phyloP scores from a whole-genome alignment of 2,113 vertebrate genomes.

The Anthoscopus minutus region DNA sequence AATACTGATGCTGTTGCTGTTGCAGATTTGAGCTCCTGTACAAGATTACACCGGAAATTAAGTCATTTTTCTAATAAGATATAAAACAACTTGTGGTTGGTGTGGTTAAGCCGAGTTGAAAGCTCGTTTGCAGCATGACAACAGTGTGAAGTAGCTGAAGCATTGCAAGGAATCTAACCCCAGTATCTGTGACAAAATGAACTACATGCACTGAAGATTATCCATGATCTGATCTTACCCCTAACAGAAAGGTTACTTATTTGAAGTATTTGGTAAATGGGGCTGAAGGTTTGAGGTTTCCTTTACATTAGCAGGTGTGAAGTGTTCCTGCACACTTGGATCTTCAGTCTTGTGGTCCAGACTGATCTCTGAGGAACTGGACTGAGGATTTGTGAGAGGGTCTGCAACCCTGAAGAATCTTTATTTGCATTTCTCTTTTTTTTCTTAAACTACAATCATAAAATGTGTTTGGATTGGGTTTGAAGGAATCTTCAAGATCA shows the following conservation, averaged over 20 bases:
- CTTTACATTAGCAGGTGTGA: background rate
- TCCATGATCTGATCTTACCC: background rate
- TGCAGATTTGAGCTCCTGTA: constrained; percentile 27
- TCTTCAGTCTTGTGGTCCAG: background rate
- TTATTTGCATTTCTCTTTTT: background rate
- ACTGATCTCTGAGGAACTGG: background rate
- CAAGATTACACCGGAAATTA: constrained; percentile 42
- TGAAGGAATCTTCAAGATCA: background rate
- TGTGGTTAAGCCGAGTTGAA: constrained; percentile 42
- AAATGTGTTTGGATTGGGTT: background rate
- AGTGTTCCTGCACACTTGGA: background rate
- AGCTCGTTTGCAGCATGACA: constrained; percentile 8
- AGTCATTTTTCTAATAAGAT: constrained; percentile 36
- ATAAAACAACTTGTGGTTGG: constrained; percentile 24
- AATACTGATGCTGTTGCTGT: background rate
- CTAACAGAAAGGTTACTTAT: background rate
- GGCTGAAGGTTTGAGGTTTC: background rate
- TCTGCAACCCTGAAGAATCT: background rate
- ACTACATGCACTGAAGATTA: background rate
- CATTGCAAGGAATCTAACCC: background rate
- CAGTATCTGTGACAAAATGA: background rate
- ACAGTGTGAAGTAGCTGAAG: background rate
- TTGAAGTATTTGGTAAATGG: background rate
- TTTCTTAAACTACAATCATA: accelerated
- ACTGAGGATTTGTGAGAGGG: background rate